Conservation (phyloP, 2,113 vertebrate genomes). For the Lycaon pictus region DNA sequence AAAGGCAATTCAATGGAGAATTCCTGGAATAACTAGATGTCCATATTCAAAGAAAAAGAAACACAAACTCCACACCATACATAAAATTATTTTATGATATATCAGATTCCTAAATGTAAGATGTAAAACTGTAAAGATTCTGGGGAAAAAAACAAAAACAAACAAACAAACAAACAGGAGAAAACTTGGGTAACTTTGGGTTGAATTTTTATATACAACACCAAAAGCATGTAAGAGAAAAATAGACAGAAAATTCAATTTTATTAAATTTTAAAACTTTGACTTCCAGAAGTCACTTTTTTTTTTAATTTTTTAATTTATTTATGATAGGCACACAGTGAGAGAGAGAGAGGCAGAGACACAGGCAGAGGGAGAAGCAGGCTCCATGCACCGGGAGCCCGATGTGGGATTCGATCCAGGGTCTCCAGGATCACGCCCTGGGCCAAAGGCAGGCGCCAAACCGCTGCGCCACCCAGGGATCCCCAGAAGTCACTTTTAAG, state of each 20-base stretch:
- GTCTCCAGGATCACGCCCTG: too few species aligned
- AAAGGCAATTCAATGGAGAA: neutral
- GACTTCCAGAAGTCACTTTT: neutral
- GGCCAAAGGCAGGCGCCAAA: too few species aligned
- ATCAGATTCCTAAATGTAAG: neutral
- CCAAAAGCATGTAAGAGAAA: neutral
- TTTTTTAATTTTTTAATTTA: too few species aligned
- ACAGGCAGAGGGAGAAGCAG: too few species aligned
- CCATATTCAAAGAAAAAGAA: neutral
- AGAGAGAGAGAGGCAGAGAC: too few species aligned
- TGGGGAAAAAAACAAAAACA: neutral
- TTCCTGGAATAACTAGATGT: neutral
- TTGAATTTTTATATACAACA: neutral
- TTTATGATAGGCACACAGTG: too few species aligned
- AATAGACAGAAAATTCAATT: neutral
- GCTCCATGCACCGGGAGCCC: too few species aligned
- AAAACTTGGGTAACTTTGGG: neutral
- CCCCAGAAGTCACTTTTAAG: neutral
- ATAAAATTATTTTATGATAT: neutral
- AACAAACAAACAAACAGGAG: too few species aligned
- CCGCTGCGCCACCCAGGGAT: too few species aligned
- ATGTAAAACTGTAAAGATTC: neutral
- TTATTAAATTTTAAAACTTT: neutral
- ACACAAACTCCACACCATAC: neutral
- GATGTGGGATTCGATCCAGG: too few species aligned